phyloP scores from a whole-genome alignment of 2,797 vertebrate species.

The Aeoliscus strigatus region DNA sequence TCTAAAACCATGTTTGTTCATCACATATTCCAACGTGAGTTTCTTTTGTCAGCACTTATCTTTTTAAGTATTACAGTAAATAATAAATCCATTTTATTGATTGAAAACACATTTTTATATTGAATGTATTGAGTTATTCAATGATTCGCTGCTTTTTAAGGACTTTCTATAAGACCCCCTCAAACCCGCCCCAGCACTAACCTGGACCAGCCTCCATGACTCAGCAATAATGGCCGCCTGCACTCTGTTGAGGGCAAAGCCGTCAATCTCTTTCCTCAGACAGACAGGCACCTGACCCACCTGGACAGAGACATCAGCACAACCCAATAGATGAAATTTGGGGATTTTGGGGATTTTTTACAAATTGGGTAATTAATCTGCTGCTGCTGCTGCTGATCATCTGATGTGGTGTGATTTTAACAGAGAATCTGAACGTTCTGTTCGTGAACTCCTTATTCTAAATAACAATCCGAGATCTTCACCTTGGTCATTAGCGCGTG shows the following conservation, averaged over 20 bases:
- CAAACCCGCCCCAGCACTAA: conserved; percentile 50
- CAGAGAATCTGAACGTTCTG: neutral
- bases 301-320: conserved; percentile 42
- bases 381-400: neutral
- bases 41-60: too few species aligned
- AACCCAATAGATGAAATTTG: too few species aligned
- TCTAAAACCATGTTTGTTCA: too few species aligned
- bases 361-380: too few species aligned
- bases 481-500: conserved; percentile 83
- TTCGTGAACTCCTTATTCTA: neutral
- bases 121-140: too few species aligned
- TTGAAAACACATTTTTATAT: too few species aligned
- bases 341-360: too few species aligned
- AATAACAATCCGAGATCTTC: neutral
- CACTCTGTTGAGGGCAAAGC: conserved; percentile 91
- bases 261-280: conserved; percentile 85
- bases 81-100: too few species aligned
- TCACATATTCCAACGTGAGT: too few species aligned
- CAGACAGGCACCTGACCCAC: conserved; percentile 88
- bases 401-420: neutral
- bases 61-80: too few species aligned
- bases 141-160: too few species aligned
- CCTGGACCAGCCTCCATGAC: conserved; percentile 92
- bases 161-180: neutral
- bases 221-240: conserved; percentile 92